phyloP scores from a whole-genome alignment of 1,140 invertebrate genomes.

The Cryptotermes secundus region DNA sequence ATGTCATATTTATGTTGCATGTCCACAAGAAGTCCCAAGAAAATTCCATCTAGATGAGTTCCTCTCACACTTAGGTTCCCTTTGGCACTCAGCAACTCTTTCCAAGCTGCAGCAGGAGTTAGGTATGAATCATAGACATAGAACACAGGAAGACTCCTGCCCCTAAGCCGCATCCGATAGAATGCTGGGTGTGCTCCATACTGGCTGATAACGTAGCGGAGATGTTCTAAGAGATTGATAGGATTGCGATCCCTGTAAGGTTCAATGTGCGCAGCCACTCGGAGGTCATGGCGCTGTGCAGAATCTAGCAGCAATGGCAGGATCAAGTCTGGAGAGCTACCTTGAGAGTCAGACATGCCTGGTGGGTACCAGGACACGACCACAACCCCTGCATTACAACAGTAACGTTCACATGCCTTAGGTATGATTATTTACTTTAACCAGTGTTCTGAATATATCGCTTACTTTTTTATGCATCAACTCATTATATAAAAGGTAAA shows the following conservation, averaged over 20 bases:
- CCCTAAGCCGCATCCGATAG: slow-evolving; percentile 52
- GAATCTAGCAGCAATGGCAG: slow-evolving; percentile 49
- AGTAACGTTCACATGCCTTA: background rate
- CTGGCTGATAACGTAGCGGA: slow-evolving; percentile 45
- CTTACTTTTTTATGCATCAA: no score
- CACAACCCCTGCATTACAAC: slow-evolving; percentile 42
- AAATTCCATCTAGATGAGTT: slow-evolving; percentile 57
- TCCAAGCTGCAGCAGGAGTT: slow-evolving; percentile 52
- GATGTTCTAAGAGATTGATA: slow-evolving; percentile 49
- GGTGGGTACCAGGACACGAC: slow-evolving; percentile 52
- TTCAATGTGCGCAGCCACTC: slow-evolving; percentile 53
- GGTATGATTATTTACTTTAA: no score
- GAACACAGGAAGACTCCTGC: slow-evolving; percentile 52
- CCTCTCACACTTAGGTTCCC: slow-evolving; percentile 53
- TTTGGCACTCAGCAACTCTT: slow-evolving; percentile 51
- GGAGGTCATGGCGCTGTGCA: slow-evolving; percentile 49
- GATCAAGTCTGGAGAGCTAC: slow-evolving; percentile 45
- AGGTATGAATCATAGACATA: slow-evolving; percentile 61
- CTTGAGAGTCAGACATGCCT: slow-evolving; percentile 43
- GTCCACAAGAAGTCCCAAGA: slow-evolving; percentile 55
- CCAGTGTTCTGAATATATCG: no score
- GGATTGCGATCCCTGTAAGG: slow-evolving; percentile 50
- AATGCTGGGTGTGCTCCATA: slow-evolving; percentile 52
- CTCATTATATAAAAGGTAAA: no score
- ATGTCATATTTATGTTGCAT: slow-evolving; percentile 51